Evolutionary conservation across 1,140 invertebrate species (phyloP), one percentile per base, ranked within the genome.

Genomic region (Meloidogyne hapla): DNA sequence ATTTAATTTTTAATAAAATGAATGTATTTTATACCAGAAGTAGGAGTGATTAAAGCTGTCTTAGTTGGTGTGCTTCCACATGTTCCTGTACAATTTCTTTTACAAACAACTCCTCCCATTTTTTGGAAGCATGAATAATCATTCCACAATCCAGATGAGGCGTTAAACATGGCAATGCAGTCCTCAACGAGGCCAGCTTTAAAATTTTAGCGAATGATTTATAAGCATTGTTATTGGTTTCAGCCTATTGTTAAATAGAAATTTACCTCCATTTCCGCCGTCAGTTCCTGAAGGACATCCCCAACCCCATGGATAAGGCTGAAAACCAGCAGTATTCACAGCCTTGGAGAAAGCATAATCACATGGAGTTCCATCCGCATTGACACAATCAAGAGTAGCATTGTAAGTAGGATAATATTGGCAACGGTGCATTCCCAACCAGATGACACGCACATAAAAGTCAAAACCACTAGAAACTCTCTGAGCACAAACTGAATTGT

Each of bases 101-200:
- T 56, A 8, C 48, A 56, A n/a, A 56, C 48, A 6, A 56, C 48
- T 5, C 48, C 48, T 5, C 48, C 48, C 48, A 56, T n/a, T 56
- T 56, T 56, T 56, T 56, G 48, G 48, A 56, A 56, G n/a, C 48
- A 56, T 56, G 48, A 56, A 6, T n/a, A n/a, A 56, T 56, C 48
- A n/a, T 56, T 56, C 48, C 48, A 56, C 48, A n/a, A 15, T 5
- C 48, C 48, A n/a, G 48, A 56, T 56, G 48, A n/a, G 12, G 18
- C 3, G 12, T 56, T 56, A 56, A n/a, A 56, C 48, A 56, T 56
- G 0, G 48, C 15, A n/a, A 56, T 18, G 8, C 48, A 56, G 8
- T 56, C 48, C n/a, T 56, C 48, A 56, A 56, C n/a, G 6, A n/a
- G 18, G 1, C 33, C 33, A 33, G 33, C 33, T 33, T 33, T 33